These are phyloP conservation scores for Tinea semifulvella DNA, from an alignment of 2,888 invertebrate species.

Conservation along the genomic window DNA sequence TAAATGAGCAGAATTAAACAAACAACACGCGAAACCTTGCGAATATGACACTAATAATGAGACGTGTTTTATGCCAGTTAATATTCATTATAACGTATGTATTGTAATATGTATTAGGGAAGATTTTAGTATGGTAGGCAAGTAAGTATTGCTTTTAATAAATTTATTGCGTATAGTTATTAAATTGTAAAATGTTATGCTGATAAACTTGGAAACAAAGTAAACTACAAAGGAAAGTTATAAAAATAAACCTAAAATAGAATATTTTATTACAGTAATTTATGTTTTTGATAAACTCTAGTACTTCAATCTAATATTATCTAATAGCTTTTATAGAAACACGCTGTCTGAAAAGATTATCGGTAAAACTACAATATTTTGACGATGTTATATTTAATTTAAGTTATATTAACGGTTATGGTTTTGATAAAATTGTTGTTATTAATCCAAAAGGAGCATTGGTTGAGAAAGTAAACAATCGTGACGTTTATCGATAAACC, in stretches of 20 bases:
- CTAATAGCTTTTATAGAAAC: neutral
- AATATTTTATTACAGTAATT: neutral
- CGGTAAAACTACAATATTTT: neutral
- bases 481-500: neutral
- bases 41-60: neutral
- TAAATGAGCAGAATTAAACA: conserved; percentile 1
- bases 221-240: neutral
- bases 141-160: no score
- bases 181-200: no score
- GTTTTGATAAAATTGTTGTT: no score
- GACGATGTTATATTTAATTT: neutral
- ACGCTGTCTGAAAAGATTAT: neutral
- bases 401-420: neutral
- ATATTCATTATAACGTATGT: no score
- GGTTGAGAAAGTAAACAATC: neutral
- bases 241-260: neutral
- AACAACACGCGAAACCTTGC: neutral
- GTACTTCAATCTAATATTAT: neutral
- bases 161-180: no score
- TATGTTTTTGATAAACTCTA: no score
- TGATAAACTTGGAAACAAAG: neutral
- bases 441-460: neutral
- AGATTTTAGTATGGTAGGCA: no score
- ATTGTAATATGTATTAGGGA: no score
- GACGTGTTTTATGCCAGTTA: no score